Conservation (phyloP, 2,888 invertebrate species). For the Blastobasis lacticolella region DNA sequence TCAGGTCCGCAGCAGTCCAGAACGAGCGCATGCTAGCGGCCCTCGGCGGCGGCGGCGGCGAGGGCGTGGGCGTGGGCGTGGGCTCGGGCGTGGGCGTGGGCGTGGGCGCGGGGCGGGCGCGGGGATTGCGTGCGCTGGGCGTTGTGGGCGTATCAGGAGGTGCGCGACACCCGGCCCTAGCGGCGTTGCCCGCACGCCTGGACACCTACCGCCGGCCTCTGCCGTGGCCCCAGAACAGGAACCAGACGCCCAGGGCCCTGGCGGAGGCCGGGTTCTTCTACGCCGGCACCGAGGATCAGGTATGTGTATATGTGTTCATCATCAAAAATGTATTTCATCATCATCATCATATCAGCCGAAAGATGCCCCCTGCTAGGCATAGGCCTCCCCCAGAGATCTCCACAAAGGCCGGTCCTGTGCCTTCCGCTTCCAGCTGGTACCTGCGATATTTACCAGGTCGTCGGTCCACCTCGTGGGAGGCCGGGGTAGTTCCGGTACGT, state of each 20-base stretch:
- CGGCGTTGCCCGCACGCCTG: slow-evolving; percentile 79
- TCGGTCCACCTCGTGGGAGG: too few species aligned
- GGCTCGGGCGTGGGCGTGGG: slow-evolving; percentile 78
- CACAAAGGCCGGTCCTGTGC: too few species aligned
- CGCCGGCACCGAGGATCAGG: slow-evolving; percentile 80
- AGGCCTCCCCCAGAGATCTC: too few species aligned
- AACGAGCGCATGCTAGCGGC: slow-evolving; percentile 49
- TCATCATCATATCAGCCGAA: too few species aligned
- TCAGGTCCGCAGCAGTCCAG: slow-evolving; percentile 52
- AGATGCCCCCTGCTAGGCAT: too few species aligned
- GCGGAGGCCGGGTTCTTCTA: slow-evolving; percentile 94
- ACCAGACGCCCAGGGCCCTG: slow-evolving; percentile 83
- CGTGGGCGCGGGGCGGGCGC: slow-evolving; percentile 66
- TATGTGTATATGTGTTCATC: too few species aligned
- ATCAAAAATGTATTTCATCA: too few species aligned
- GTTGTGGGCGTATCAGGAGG: slow-evolving; percentile 47
- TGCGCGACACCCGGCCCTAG: slow-evolving; percentile 76
- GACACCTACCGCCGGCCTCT: slow-evolving; percentile 73
- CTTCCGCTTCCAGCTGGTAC: too few species aligned
- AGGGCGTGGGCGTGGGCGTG: slow-evolving; percentile 51
- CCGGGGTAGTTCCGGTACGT: too few species aligned
- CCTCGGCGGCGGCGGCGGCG: slow-evolving; percentile 42
- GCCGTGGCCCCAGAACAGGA: slow-evolving; percentile 82
- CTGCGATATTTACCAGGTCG: too few species aligned
- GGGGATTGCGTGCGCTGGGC: slow-evolving; percentile 49